Evolutionary conservation across 2,888 invertebrate species (phyloP).

Genomic region (Agrochola lota): DNA sequence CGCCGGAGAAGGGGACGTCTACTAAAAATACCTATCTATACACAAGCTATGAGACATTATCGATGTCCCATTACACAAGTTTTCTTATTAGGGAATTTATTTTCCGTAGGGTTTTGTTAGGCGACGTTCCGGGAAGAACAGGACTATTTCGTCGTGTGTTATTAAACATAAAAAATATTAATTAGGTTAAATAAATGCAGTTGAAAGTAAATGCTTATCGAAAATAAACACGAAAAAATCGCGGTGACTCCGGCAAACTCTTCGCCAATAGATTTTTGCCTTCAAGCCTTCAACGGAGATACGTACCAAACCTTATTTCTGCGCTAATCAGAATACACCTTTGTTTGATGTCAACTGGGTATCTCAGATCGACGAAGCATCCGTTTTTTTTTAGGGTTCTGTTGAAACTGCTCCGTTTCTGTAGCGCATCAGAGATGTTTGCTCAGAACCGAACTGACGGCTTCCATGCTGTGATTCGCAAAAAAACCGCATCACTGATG

Average conservation of each 20-base stretch:
- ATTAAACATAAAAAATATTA: slow-evolving; percentile 6
- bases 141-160: not conserved
- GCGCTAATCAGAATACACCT: not conserved
- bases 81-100: slow-evolving; percentile 42
- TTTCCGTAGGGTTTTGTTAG: not conserved
- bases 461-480: too few relatives aligned
- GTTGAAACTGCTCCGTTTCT: too few relatives aligned
- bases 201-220: not conserved
- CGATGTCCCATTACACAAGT: slow-evolving; percentile 57
- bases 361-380: not conserved
- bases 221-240: not conserved
- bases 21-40: slow-evolving; percentile 62
- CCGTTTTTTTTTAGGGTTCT: not conserved
- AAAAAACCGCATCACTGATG: too few relatives aligned
- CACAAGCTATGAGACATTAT: slow-evolving; percentile 49
- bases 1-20: slow-evolving; percentile 64
- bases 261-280: not conserved
- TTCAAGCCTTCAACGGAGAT: not conserved
- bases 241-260: not conserved
- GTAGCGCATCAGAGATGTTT: too few relatives aligned
- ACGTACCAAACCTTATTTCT: not conserved
- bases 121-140: not conserved
- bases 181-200: not conserved
- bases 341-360: not conserved
- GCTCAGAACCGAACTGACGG: too few relatives aligned